phyloP scores from a whole-genome alignment of 2,113 vertebrate genomes.

The Chaetodon auriga region DNA sequence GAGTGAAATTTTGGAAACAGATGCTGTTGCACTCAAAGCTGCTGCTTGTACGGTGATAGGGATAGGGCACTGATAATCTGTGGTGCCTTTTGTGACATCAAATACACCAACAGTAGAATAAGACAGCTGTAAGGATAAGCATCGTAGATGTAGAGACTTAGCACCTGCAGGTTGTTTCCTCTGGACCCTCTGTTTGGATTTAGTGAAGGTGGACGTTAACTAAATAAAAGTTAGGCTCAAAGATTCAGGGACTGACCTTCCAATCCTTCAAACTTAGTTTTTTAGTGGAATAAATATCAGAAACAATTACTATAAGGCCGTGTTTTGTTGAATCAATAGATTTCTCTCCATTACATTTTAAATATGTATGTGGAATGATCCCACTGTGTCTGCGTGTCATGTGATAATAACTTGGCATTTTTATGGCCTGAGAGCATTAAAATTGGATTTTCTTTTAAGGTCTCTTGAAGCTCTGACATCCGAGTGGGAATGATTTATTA shows the following conservation, averaged over 20 bases:
- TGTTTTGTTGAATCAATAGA: slow-evolving; percentile 12
- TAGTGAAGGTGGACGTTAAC: slow-evolving; percentile 6
- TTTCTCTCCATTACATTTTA: slow-evolving; percentile 12
- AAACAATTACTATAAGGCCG: background rate
- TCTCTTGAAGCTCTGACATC: slow-evolving; percentile 34
- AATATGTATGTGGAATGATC: slow-evolving; percentile 16
- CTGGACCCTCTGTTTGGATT: background rate
- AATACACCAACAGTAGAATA: background rate
- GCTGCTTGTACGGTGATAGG: background rate
- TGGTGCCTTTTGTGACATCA: slow-evolving; percentile 2
- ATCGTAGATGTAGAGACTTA: background rate
- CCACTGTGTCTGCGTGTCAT: slow-evolving; percentile 21
- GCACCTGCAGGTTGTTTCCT: slow-evolving; percentile 5
- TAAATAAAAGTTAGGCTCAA: background rate
- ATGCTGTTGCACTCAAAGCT: background rate
- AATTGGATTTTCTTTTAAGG: slow-evolving; percentile 27
- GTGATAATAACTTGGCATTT: slow-evolving; percentile 31
- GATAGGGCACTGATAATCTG: background rate
- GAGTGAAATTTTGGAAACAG: background rate
- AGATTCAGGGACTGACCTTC: background rate
- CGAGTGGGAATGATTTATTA: slow-evolving; percentile 27
- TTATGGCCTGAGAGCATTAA: slow-evolving; percentile 8
- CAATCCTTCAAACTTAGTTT: background rate
- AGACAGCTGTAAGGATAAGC: background rate
- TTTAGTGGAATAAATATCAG: background rate